Base-by-base conservation (phyloP, 2,113 vertebrate species). In the Crotalus viridis region DNA sequence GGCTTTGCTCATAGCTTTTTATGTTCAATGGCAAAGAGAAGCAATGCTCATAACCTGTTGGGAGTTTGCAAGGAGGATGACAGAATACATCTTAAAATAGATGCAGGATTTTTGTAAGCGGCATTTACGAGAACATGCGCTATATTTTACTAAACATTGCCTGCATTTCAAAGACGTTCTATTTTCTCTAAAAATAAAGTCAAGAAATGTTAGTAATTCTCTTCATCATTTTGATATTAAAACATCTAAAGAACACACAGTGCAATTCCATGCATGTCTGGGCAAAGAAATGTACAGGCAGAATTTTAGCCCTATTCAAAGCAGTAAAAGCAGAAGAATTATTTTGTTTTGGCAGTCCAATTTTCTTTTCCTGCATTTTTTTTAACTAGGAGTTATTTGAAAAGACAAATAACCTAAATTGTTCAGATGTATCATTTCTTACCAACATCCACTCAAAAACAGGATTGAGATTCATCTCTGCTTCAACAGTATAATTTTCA, bases 41-140 rank as follows among this genome's bases (percentile, higher is more conserved):
- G 39, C 0, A 89, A 87, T 0, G 87, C 28, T 81, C 3, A 0
- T 51, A 94, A 90, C 61, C 85, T 2, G 0, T 21, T 9, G 92
- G 19, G 85, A 93, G 55, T 85, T 89, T 89, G 64, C 61, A 95
- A 15, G 19, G 88, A 24, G 69, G 15, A 95, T 94, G 95, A 96
- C 94, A 93, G 95, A 95, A 95, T 93, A 90, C 0, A 21, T 92
- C 96, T 91, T 92, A 93, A 95, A 97, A 95, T 90, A 96, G 61
- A 95, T 89, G 12, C 89, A 90, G 92, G 0, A 26, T 87, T 94
- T 93, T 93, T 88, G 61, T 91, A 94, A 85, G 89, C 85, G 93
- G 15, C 88, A 85, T 7, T 0, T 90, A 95, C 87, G n/a, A 94
- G 87, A 33, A 64, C 46, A 87, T 1, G 57, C 9, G 33, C 22